These are phyloP conservation scores for Lasioglossum vierecki DNA, from an alignment of 2,888 invertebrate genomes.

Conservation along the genomic window DNA sequence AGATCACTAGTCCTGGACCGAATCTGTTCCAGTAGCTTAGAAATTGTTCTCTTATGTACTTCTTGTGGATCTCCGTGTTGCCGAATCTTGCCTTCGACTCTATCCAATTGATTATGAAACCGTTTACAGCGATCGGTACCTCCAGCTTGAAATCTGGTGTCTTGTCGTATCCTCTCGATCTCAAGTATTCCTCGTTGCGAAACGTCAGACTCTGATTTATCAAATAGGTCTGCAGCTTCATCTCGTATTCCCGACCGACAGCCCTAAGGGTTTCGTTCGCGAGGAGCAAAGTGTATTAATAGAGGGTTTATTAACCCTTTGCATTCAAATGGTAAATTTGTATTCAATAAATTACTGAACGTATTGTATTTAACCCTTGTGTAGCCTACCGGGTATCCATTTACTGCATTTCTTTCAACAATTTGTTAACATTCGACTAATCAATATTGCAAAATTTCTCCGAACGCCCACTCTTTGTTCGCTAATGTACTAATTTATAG, in stretches of 20 bases:
- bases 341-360: too few relatives aligned
- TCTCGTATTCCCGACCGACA: constrained; percentile 94
- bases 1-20: constrained; percentile 96
- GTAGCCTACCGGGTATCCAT: too few relatives aligned
- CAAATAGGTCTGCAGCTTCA: constrained; percentile 88
- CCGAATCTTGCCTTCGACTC: constrained; percentile 99
- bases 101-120: constrained; percentile 96
- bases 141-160: constrained; percentile 97
- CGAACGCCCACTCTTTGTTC: too few relatives aligned
- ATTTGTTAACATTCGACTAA: too few relatives aligned
- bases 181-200: constrained; percentile 91
- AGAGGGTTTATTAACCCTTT: background rate
- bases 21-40: constrained; percentile 97
- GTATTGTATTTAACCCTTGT: too few relatives aligned
- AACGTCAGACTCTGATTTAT: constrained; percentile 87
- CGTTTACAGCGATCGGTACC: constrained; percentile 94
- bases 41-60: constrained; percentile 93
- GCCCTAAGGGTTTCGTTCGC: constrained; percentile 85
- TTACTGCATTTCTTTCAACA: too few relatives aligned
- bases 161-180: constrained; percentile 95
- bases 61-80: constrained; percentile 91
- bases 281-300: background rate
- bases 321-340: too few relatives aligned
- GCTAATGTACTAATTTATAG: too few relatives aligned
- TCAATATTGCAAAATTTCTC: too few relatives aligned